phyloP scores from a whole-genome alignment of 2,888 invertebrate species.

The Epiblema foenella region DNA sequence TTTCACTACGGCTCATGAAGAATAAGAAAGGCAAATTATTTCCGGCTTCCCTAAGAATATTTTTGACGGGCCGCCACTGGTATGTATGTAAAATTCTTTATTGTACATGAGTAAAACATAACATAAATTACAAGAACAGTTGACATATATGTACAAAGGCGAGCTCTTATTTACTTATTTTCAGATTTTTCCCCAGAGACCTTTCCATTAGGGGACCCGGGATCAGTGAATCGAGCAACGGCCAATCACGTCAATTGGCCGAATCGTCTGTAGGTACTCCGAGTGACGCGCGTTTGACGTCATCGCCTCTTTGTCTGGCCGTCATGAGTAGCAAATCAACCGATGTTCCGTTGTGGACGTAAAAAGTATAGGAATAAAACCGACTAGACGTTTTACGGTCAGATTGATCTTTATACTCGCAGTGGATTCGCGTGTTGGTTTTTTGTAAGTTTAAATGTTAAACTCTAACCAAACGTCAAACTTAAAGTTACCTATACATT shows the following conservation, averaged over 20 bases:
- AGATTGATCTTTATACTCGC: slow-evolving; percentile 38
- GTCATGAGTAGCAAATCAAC: slow-evolving; percentile 62
- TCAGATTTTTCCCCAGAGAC: slow-evolving; percentile 47
- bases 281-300: slow-evolving; percentile 78
- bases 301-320: slow-evolving; percentile 71
- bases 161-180: slow-evolving; percentile 33
- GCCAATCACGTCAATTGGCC: slow-evolving; percentile 79
- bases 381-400: slow-evolving; percentile 29
- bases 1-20: too few relatives aligned
- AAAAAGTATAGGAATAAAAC: slow-evolving; percentile 46
- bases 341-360: slow-evolving; percentile 62
- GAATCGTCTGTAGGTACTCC: slow-evolving; percentile 64
- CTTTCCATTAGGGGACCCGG: slow-evolving; percentile 53
- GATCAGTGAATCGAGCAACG: slow-evolving; percentile 53
- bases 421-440: slow-evolving; percentile 28
- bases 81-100: too few relatives aligned
- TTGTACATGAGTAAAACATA: too few relatives aligned
- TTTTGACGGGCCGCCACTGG: too few relatives aligned
- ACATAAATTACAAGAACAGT: too few relatives aligned
- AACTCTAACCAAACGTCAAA: too few relatives aligned
- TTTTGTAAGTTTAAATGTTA: neutral
- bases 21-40: too few relatives aligned
- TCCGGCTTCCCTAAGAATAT: too few relatives aligned
- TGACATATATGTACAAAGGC: too few relatives aligned
- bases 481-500: slow-evolving; percentile 4